Evolutionary conservation across 2,797 vertebrate genomes (phyloP).

Genomic region (Spheniscus humboldti): DNA sequence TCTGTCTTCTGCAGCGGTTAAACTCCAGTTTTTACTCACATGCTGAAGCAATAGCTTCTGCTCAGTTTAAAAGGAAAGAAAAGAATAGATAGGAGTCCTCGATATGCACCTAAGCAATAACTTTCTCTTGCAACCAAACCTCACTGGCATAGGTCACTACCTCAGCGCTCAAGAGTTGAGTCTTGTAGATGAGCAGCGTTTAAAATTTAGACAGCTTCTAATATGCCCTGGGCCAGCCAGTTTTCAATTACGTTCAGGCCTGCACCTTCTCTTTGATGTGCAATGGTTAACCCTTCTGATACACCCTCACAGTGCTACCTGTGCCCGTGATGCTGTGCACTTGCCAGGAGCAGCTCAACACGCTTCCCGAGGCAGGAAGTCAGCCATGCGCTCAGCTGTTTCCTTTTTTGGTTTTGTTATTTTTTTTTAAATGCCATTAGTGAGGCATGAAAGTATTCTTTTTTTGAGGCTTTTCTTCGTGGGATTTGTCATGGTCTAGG

Average conservation of each 20-base stretch:
- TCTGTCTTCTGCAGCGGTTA: slow-evolving; percentile 10
- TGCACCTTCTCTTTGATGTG: neutral
- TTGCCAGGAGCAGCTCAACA: neutral
- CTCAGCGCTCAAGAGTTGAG: neutral
- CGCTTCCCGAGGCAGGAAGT: neutral
- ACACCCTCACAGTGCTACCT: neutral
- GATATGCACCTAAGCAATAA: neutral
- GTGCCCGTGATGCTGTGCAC: neutral
- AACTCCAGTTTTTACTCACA: neutral
- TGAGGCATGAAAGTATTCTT: neutral
- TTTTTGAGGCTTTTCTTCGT: fast-evolving
- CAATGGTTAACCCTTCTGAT: neutral
- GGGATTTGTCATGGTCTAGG: neutral
- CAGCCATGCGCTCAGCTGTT: neutral
- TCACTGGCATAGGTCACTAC: neutral
- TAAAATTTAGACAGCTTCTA: slow-evolving; percentile 5
- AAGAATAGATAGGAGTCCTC: neutral
- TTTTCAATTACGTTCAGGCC: neutral
- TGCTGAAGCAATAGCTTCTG: slow-evolving; percentile 12
- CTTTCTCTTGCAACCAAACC: neutral
- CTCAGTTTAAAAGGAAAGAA: neutral
- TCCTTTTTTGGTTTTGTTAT: neutral
- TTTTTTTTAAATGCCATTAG: neutral
- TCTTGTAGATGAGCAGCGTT: neutral
- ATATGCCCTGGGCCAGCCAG: neutral